Evolutionary conservation across 2,888 invertebrate species (phyloP).

Genomic region (Clanis bilineata): DNA sequence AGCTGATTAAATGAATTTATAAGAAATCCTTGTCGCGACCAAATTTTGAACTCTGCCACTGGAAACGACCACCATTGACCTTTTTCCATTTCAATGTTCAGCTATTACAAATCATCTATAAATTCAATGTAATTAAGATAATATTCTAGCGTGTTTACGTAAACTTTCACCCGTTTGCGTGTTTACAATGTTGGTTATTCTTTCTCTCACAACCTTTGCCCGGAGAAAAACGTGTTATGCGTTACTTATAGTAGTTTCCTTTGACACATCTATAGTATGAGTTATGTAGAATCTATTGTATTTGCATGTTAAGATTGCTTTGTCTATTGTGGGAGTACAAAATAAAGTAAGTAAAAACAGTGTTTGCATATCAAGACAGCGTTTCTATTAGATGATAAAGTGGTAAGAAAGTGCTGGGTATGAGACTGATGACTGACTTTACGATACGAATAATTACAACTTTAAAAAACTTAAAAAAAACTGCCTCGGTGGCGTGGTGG

Average conservation of each 20-base stretch:
- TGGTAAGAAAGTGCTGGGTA: background rate
- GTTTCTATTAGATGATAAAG: too few relatives aligned
- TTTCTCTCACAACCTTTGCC: constrained; percentile 12
- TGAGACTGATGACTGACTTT: too few relatives aligned
- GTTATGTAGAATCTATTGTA: background rate
- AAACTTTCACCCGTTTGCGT: background rate
- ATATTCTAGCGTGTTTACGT: background rate
- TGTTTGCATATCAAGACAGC: too few relatives aligned
- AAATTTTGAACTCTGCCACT: background rate
- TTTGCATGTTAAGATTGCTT: background rate
- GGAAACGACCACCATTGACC: background rate
- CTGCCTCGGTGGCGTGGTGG: too few relatives aligned
- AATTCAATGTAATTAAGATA: background rate
- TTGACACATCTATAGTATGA: background rate
- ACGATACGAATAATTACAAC: too few relatives aligned
- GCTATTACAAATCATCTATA: background rate
- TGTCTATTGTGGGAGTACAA: background rate
- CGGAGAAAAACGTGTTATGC: background rate
- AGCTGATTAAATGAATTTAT: too few relatives aligned
- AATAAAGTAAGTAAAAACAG: too few relatives aligned
- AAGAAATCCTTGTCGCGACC: too few relatives aligned
- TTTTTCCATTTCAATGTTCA: background rate
- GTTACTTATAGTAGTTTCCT: background rate
- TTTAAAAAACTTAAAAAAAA: too few relatives aligned
- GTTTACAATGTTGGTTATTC: background rate